Conservation (phyloP, 1,140 invertebrate species). For the Papilio machaon region DNA sequence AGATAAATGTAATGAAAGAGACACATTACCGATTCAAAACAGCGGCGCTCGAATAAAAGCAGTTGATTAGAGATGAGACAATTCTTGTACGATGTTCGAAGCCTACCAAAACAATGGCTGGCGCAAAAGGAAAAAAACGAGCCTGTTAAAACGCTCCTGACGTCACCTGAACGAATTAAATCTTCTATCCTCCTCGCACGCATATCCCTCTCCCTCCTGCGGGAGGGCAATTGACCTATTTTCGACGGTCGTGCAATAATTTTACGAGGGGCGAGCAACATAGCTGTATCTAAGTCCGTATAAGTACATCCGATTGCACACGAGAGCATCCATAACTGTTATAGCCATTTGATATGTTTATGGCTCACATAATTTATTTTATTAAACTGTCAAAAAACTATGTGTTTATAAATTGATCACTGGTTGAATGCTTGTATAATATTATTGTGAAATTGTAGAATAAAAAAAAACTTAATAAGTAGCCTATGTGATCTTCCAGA, state of each 20-base stretch:
- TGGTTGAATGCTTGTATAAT: no score
- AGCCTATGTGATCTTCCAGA: no score
- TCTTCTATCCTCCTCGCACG: slow-evolving; percentile 62
- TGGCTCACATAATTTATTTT: not conserved
- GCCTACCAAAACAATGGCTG: slow-evolving; percentile 68
- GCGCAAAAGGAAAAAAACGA: slow-evolving; percentile 67
- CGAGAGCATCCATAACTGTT: not conserved
- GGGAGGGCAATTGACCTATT: slow-evolving; percentile 80
- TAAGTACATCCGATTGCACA: slow-evolving; percentile 30
- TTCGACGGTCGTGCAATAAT: slow-evolving; percentile 78
- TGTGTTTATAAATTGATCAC: no score
- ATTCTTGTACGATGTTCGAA: slow-evolving; percentile 44
- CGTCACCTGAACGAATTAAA: slow-evolving; percentile 78
- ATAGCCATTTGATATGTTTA: not conserved
- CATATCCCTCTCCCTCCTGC: slow-evolving; percentile 57
- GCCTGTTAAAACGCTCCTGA: slow-evolving; percentile 70
- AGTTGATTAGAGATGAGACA: slow-evolving; percentile 43
- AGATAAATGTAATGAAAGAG: slow-evolving; percentile 46
- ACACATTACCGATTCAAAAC: slow-evolving; percentile 55
- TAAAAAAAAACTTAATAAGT: no score
- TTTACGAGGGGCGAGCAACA: slow-evolving; percentile 63
- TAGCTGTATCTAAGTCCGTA: slow-evolving; percentile 17
- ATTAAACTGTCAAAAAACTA: not conserved
- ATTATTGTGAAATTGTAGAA: no score
- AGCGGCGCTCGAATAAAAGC: slow-evolving; percentile 47